Evolutionary conservation across 92 coral and sea anemone species (phyloP), one percentile per base, ranked within the genome.

Genomic region (Siderastrea siderea): DNA sequence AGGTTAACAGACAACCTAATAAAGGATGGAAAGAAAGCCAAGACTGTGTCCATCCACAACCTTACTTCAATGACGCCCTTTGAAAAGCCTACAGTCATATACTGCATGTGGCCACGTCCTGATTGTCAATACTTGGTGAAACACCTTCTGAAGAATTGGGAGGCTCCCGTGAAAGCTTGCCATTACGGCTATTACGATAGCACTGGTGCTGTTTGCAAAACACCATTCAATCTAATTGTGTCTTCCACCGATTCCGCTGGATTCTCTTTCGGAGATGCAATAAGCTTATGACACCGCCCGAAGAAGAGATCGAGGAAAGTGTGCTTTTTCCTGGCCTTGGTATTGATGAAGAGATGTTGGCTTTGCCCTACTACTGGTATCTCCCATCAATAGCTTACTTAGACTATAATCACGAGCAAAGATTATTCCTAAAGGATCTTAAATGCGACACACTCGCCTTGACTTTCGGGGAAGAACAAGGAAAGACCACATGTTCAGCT

Each of bases 231-330:
- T 78, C 59, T 91, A 60, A 6, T 87, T n/a, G 87, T 84, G 0
- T 91, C 64, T 46, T 87, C 91, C 5, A 81, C 94, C n/a, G 91
- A 91, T 59, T 91, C 94, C 11, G 88, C 83, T 49, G 89, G 94
- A 6, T 79, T 68, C 55, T 86, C 90, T 2, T 88, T 91, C 47
- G 72, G 89, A n/a, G 91, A 84, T 51, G 91, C 94, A 15, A 71
- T 81, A 75, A 59, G 10, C 74, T 88, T 45, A 68, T 82, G 90
- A 91, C 82, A 3, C 89, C 94, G 55, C 64, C 93, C 2, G 84
- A 38, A 8, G 65, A 17, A 38, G 86, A 91, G 68, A 76, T 91
- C 15, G 5, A 13, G 47, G 77, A 68, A 7, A 80, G 89, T 3
- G 68, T 91, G 48, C 52, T 10, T 4, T 87, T 50, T 47, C 89